A percentile compares a stretch with the other conserved stretches of the same genome.
Conservation (phyloP, 1,140 invertebrate genomes). For the Drosophila virilis region DNA sequence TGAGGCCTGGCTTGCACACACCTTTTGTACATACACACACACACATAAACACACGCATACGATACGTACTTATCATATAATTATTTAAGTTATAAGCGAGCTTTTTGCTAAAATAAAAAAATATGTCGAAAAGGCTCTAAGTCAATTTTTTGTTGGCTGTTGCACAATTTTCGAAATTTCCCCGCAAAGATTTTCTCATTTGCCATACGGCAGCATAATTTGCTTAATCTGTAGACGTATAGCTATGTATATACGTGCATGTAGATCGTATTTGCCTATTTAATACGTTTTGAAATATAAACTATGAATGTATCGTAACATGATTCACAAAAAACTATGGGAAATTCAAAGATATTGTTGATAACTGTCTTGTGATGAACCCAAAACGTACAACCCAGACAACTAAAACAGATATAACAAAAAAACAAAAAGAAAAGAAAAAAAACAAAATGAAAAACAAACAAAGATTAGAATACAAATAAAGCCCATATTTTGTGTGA, state of each 20-base stretch:
- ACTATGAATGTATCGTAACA: constrained; percentile 27
- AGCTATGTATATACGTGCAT: constrained; percentile 38
- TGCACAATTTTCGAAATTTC: constrained; percentile 53
- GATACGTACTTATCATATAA: constrained; percentile 19
- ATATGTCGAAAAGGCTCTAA: constrained; percentile 43
- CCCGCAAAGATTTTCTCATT: constrained; percentile 37
- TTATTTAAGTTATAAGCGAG: constrained; percentile 23
- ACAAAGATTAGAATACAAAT: constrained; percentile 32
- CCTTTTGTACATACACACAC: constrained; percentile 19
- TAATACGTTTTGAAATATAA: constrained; percentile 19
- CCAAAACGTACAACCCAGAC: constrained; percentile 33
- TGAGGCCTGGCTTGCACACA: constrained; percentile 18
- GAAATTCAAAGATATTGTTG: constrained; percentile 43
- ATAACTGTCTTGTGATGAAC: constrained; percentile 33
- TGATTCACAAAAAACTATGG: constrained; percentile 46
- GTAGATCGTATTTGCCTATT: constrained; percentile 20
- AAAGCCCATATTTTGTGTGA: constrained; percentile 73
- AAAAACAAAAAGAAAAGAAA: constrained; percentile 17
- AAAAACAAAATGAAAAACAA: constrained; percentile 24
- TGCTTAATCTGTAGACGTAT: constrained; percentile 13
- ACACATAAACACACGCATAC: constrained; percentile 6
- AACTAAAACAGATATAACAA: constrained; percentile 51
- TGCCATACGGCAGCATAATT: constrained; percentile 16
- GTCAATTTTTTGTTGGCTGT: constrained; percentile 53
- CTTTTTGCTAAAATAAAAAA: constrained; percentile 12